Evolutionary conservation across 2,797 vertebrate genomes (phyloP), one percentile per base, ranked within the genome.

Genomic region (Miichthys miiuy): DNA sequence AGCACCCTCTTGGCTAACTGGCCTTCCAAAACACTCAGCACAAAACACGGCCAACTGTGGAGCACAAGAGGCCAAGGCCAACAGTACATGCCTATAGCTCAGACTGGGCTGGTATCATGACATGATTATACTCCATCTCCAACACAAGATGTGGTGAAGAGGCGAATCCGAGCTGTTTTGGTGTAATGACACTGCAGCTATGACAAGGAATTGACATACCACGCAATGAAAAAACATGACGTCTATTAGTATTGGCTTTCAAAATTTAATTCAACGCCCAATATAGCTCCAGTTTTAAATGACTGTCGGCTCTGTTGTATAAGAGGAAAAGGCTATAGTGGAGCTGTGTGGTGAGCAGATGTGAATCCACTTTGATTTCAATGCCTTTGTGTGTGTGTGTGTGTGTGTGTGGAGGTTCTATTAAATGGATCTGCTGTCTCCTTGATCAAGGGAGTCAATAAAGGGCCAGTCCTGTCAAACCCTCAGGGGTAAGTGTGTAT

Each of bases 341-440:
- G 83, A 82, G 73, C 68, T 84, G 87, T 77, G 88, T 83, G 82
- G 88, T 83, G 75, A 85, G 81, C 88, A 92, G 87, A 92, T 93
- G 91, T 90, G 89, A 85, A 86, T 91, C 87, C 88, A 83, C 90
- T 92, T 91, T 90, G 87, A 89, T 91, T 93, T 86, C 86, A 82
- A 46, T 86, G 82, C 77, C 74, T 85, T 27, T 69, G 79, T 60
- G 68, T 57, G 76, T 38, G 68, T 62, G 67, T 48, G 79, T 74
- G 65, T 60, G 75, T 77, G 74, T 74, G 77, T 72, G 80, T 88
- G 79, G 27, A 87, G 86, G 81, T 90, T 93, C 91, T 92, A 94
- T 93, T 94, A 92, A 94, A 94, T 94, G 91, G 90, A 94, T 94
- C 92, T 93, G 89, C 93, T 93, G 93, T 94, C 94, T 94, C 91